Conservation (phyloP, 2,797 vertebrate genomes). For the Gymnodraco acuticeps region DNA sequence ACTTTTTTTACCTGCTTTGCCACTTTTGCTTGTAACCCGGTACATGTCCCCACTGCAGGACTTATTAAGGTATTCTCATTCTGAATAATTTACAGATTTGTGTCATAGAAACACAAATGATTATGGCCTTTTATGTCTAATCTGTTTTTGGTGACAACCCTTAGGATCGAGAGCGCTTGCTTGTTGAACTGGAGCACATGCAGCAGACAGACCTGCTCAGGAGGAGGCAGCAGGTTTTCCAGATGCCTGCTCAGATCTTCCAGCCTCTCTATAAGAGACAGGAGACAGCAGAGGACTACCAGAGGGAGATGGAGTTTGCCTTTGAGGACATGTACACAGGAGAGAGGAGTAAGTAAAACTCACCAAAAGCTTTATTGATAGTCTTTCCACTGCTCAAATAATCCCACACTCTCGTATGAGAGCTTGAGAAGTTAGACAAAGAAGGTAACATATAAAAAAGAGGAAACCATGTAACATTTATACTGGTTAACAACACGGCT, state of each 20-base stretch:
- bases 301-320: slow-evolving; percentile 92
- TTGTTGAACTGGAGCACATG: slow-evolving; percentile 90
- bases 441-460: too few species aligned
- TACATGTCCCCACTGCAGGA: too few species aligned
- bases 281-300: slow-evolving; percentile 88
- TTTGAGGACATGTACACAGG: slow-evolving; percentile 93
- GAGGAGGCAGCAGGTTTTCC: slow-evolving; percentile 84
- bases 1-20: too few species aligned
- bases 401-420: too few species aligned
- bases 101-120: background rate
- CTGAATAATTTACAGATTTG: background rate
- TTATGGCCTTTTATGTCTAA: background rate
- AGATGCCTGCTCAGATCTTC: slow-evolving; percentile 89
- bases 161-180: slow-evolving; percentile 88
- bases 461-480: too few species aligned
- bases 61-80: too few species aligned
- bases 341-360: slow-evolving; percentile 83
- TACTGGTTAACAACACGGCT: too few species aligned
- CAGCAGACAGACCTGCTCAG: slow-evolving; percentile 89
- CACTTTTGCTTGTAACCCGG: too few species aligned
- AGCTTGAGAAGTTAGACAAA: too few species aligned
- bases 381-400: too few species aligned
- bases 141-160: background rate
- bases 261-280: slow-evolving; percentile 85
- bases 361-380: too few species aligned